Base-by-base conservation (phyloP, 2,888 invertebrate species). In the Craniophora ligustri region DNA sequence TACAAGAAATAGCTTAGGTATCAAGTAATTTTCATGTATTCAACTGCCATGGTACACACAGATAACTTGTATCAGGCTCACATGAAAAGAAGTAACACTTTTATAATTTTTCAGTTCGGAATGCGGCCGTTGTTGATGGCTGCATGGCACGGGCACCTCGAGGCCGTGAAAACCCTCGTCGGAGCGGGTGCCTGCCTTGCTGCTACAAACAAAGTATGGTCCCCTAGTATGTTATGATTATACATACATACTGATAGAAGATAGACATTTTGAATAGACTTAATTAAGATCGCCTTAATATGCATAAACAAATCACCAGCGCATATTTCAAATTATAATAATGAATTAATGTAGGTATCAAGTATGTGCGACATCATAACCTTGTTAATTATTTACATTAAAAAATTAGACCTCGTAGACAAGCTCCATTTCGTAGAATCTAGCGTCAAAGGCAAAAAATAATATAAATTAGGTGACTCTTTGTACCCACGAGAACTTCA, bases 71-170 rank as follows among this genome's bases (percentile, higher is more conserved):
- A 80, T 76, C 46, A 79, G 73, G 72, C 11, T 26, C 8, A 2
- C 59, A 76, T 67, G 65, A 40, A 3, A 8, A 21, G 18, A 21
- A 32, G 35, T 48, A 40, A 53, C 55, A 55, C 19, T 26, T 41
- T 44, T 16, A 21, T 39, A 53, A 42, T 65, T 16, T 49, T 62
- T 31, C 90, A 96, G 96, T 96, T 95, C 75, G 96, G 96, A 39
- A 96, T 96, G 96, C 91, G 96, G 31, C 96, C 96, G 0, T 86
- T 96, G 28, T 91, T 96, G 69, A 96, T 96, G 96, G 95, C 96
- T 0, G 95, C 96, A 3, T 96, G 96, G 95, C 95, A 96, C 77
- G 96, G 96, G 1, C 96, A 96, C 74, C 93, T 95, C 18, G 95
- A 95, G 39, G 96, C 96, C n/a, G 96, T 96, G 32, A 94, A 95